Conservation (phyloP, 2,113 vertebrate species). For the Melanerpes aurifrons region DNA sequence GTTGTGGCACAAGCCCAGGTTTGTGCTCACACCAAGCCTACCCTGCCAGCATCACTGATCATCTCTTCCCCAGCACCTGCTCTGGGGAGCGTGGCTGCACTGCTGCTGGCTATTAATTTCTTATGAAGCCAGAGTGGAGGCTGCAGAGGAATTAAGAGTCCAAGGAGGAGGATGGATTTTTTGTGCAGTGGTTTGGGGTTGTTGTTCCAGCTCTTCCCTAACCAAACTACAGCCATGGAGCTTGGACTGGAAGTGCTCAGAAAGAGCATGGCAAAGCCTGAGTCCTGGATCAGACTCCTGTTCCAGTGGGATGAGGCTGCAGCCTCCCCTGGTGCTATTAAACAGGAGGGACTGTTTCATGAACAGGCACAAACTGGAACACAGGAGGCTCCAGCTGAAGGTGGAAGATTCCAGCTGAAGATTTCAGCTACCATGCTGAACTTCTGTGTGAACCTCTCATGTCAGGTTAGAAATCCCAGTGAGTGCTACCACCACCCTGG, state of each 20-base stretch:
- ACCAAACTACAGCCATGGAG: neutral
- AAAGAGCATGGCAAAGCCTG: neutral
- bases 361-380: neutral
- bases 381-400: neutral
- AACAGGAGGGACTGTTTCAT: neutral
- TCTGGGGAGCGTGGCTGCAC: fast-evolving
- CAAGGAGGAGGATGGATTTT: neutral
- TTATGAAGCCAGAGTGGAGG: neutral
- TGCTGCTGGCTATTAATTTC: neutral
- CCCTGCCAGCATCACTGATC: neutral
- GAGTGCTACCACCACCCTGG: fast-evolving
- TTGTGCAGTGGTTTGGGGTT: neutral
- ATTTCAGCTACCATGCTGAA: no score
- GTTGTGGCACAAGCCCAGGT: fast-evolving
- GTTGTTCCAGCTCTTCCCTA: neutral
- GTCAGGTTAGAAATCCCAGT: fast-evolving
- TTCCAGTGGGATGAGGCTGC: neutral
- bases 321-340: neutral
- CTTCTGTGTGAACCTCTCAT: no score
- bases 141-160: neutral
- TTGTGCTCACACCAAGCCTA: neutral
- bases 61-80: neutral
- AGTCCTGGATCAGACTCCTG: fast-evolving
- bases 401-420: no score
- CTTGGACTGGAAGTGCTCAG: neutral